phyloP scores from a whole-genome alignment of 2,888 invertebrate genomes.

The Girardia tigrina region DNA sequence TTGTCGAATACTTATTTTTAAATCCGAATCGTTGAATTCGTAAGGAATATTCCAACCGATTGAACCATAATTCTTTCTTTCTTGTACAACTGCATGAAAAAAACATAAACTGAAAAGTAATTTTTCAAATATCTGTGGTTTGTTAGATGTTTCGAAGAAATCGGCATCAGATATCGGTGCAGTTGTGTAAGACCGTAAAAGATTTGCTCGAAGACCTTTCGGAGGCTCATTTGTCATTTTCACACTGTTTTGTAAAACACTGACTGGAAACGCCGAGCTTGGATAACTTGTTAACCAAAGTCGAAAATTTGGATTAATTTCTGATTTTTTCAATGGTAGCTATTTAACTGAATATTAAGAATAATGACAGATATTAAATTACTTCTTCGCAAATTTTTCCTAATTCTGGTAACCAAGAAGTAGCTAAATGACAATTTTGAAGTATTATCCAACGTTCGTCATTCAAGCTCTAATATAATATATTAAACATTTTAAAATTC shows the following conservation, averaged over 20 bases:
- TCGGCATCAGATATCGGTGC: constrained; percentile 54
- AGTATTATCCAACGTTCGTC: constrained; percentile 48
- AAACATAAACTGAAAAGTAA: constrained; percentile 52
- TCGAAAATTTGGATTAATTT: constrained; percentile 44
- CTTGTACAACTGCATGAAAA: constrained; percentile 53
- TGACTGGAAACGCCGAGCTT: constrained; percentile 48
- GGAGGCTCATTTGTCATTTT: constrained; percentile 51
- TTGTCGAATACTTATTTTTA: constrained; percentile 51
- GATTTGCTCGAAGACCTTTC: constrained; percentile 49
- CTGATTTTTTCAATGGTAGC: constrained; percentile 36
- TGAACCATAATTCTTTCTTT: constrained; percentile 52
- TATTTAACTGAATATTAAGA: not conserved
- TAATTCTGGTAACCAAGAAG: constrained; percentile 48
- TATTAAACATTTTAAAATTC: not conserved
- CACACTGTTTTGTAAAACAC: constrained; percentile 49
- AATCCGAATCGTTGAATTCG: constrained; percentile 53
- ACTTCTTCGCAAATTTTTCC: constrained; percentile 47
- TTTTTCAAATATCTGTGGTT: constrained; percentile 51
- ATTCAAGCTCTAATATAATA: constrained; percentile 31
- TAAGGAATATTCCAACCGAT: constrained; percentile 53
- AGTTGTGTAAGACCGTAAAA: constrained; percentile 50
- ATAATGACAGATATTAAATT: constrained; percentile 27
- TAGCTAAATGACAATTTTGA: constrained; percentile 50
- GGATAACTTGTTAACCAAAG: constrained; percentile 51
- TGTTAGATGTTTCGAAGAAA: constrained; percentile 60